Evolutionary conservation across 2,113 vertebrate species (phyloP).

Genomic region (Peucedramus taeniatus): DNA sequence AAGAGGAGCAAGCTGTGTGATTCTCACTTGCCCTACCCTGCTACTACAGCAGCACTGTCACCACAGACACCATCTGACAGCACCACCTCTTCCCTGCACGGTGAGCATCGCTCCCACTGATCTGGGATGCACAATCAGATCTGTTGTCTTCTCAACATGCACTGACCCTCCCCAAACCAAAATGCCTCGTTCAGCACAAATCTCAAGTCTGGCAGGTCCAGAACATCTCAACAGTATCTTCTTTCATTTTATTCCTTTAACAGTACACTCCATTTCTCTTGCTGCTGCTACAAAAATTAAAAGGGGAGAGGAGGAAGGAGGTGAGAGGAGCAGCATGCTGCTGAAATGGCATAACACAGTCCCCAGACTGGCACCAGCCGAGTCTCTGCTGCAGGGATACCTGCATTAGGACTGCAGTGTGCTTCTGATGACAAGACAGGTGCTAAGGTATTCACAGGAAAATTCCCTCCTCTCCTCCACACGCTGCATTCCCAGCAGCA

Average conservation of each 20-base stretch:
- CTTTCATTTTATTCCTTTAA: neutral
- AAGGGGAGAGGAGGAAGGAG: neutral
- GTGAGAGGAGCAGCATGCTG: neutral
- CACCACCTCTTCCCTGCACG: neutral
- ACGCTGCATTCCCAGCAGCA: neutral
- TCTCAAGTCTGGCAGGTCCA: neutral
- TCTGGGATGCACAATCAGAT: neutral
- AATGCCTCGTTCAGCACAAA: neutral
- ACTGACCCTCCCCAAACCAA: neutral
- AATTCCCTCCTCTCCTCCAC: neutral
- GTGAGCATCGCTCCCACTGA: neutral
- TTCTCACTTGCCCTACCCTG: neutral
- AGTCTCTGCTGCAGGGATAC: slow-evolving; percentile 32
- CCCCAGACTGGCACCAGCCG: neutral
- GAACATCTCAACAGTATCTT: neutral
- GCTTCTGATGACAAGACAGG: neutral
- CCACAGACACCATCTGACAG: neutral
- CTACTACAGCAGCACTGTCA: neutral
- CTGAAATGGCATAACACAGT: neutral
- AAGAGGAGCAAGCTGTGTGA: neutral
- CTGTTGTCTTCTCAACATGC: rapidly evolving
- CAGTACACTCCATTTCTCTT: neutral
- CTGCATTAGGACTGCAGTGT: slow-evolving; percentile 46
- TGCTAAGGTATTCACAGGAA: neutral
- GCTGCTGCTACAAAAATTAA: neutral